A percentile compares a stretch with the other conserved stretches of the same genome.
These are phyloP conservation scores for Anolis sagrei DNA, from an alignment of 2,113 vertebrate genomes.

Conservation along the genomic window DNA sequence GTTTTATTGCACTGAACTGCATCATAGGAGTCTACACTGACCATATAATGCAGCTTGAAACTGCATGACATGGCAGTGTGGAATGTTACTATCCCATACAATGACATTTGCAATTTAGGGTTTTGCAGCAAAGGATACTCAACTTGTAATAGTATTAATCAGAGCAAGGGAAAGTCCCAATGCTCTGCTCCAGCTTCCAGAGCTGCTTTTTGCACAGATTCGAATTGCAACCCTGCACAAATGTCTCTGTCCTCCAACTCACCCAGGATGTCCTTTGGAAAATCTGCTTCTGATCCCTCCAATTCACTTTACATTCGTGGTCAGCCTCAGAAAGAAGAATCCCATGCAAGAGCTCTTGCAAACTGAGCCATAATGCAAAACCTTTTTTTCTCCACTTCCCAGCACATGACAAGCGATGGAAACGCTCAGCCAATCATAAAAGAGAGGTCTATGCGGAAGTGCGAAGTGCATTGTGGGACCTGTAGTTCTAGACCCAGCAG, in stretches of 20 bases:
- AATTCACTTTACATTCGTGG: too few species aligned
- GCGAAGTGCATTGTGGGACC: conserved; percentile 11
- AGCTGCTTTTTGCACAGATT: neutral
- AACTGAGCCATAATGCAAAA: neutral
- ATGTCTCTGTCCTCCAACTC: neutral
- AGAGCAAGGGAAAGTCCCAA: too few species aligned
- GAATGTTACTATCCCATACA: too few species aligned
- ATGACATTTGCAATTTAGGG: too few species aligned
- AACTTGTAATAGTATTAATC: too few species aligned
- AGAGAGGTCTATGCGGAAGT: accelerated
- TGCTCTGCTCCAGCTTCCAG: neutral
- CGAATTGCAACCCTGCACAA: neutral
- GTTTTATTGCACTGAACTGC: too few species aligned
- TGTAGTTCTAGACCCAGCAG: conserved; percentile 24
- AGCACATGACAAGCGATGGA: accelerated
- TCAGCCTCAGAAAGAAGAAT: too few species aligned
- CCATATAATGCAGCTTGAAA: too few species aligned
- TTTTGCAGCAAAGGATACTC: too few species aligned
- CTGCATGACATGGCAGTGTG: too few species aligned
- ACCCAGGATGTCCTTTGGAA: neutral
- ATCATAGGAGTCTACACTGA: too few species aligned
- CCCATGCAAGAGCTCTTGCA: too few species aligned
- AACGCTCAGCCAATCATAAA: conserved; percentile 8
- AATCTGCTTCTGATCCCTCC: neutral
- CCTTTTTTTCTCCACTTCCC: neutral